These are phyloP conservation scores for Cirrhinus mrigala DNA, from an alignment of 2,797 vertebrate genomes.

Conservation along the genomic window DNA sequence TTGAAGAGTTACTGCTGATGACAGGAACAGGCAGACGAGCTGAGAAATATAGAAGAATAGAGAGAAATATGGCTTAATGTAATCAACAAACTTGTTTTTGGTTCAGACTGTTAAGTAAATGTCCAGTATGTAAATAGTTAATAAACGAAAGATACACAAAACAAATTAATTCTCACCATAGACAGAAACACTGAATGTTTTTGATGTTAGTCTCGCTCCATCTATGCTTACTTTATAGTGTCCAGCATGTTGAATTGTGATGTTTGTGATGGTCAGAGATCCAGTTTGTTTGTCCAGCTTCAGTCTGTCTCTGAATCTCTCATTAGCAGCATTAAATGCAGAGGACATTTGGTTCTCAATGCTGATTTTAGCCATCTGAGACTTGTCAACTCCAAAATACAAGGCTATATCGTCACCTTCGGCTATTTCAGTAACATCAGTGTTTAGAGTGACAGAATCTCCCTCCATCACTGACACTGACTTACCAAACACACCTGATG, in stretches of 20 bases:
- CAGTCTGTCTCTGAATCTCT: not conserved
- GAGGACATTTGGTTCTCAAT: too few species aligned
- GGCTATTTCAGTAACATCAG: not conserved
- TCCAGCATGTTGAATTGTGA: not conserved
- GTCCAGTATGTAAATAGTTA: too few species aligned
- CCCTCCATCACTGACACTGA: too few species aligned
- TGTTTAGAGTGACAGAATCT: too few species aligned
- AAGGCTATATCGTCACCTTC: rapidly evolving
- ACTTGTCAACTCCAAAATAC: not conserved
- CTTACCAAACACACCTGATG: not conserved
- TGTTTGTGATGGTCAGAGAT: not conserved
- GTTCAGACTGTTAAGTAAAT: not conserved
- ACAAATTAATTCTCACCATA: not conserved
- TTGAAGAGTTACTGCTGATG: not conserved
- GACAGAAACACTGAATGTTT: not conserved
- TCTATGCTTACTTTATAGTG: rapidly evolving
- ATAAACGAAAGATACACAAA: not conserved
- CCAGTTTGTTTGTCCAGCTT: not conserved
- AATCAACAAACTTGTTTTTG: not conserved
- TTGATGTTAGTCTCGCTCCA: not conserved
- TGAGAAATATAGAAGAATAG: not conserved
- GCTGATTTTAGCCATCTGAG: not conserved
- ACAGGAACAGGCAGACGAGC: not conserved
- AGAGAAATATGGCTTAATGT: not conserved
- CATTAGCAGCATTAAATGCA: rapidly evolving